phyloP scores from a whole-genome alignment of 2,113 vertebrate genomes.

The Psammodynastes pulverulentus region DNA sequence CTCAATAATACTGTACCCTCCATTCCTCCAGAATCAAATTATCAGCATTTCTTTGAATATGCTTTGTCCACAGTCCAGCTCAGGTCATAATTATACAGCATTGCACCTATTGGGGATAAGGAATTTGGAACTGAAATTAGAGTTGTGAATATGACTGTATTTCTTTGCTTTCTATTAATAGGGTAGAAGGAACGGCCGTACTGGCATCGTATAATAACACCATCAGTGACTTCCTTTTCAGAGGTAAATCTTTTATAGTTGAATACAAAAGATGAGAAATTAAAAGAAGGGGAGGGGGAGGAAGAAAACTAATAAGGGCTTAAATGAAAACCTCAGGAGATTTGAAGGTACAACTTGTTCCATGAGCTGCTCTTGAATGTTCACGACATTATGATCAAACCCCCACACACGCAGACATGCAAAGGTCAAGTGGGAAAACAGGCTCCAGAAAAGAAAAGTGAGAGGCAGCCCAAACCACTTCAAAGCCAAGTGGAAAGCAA shows the following conservation, averaged over 20 bases:
- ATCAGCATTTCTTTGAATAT: background rate
- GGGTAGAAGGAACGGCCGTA: background rate
- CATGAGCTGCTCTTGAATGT: background rate
- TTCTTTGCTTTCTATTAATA: background rate
- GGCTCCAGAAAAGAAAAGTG: background rate
- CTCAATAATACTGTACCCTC: background rate
- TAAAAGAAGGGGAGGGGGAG: background rate
- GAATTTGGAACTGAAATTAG: background rate
- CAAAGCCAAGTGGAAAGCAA: slow-evolving; percentile 34
- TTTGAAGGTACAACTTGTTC: background rate
- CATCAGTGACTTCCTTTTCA: slow-evolving; percentile 22
- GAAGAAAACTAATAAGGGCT: background rate
- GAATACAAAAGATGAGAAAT: background rate
- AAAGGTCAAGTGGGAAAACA: slow-evolving; percentile 19
- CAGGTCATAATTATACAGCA: background rate
- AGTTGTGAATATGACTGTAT: fast-evolving
- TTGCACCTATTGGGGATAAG: background rate
- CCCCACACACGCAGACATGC: background rate
- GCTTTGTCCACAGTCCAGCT: background rate
- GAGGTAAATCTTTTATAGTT: slow-evolving; percentile 11
- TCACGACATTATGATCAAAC: slow-evolving; percentile 13
- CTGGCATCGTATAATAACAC: slow-evolving; percentile 2
- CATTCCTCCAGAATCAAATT: background rate
- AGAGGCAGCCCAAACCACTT: slow-evolving; percentile 24
- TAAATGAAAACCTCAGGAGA: background rate